Evolutionary conservation across 2,797 vertebrate genomes (phyloP), one percentile per base, ranked within the genome.

Genomic region (Pangasius larnaudii): DNA sequence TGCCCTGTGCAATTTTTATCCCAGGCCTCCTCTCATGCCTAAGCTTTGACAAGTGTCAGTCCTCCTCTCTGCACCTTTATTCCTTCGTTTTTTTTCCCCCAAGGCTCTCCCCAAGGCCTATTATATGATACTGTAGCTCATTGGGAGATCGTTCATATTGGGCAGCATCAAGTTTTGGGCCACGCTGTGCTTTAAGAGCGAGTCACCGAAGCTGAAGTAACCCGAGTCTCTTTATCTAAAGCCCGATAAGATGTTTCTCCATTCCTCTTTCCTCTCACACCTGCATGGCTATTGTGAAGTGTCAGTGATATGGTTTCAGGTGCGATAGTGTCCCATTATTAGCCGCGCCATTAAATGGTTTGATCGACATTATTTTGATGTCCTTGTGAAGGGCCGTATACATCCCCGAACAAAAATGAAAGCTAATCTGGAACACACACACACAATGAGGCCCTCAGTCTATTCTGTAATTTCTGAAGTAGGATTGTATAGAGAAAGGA

Each of bases 331-430:
- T 89, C 79, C 90, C 87, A 89, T 95, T 94, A 93, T 93, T 59
- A 91, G 83, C 33, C 51, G 77, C 59, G 49, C 90, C 91, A 86
- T 93, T 93, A 94, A 94, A 94, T 88, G 87, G 89, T 93, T 94
- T 95, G 94, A 95, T 93, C 93, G 91, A 92, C 94, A 93, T 95
- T 94, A 92, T 95, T 95, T 95, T 93, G 94, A 93, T 93, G 91
- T 89, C 89, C 92, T 89, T 91, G 91, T 56, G 49, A 91, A 87
- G 90, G 90, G 91, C 92, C 85, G 82, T 89, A 82, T 92, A 92
- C 58, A 90, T 92, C 91, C 92, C 10, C 88, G 93, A 92, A 69
- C 69, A 90, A 93, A 93, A 92, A 92, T 87, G 91, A 94, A 94
- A 95, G 92, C 89, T 93, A 92, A 93, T 95, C 92, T 92, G 90